These are phyloP conservation scores for Leptarthrus brevirostris DNA, from an alignment of 2,888 invertebrate species.

Conservation along the genomic window DNA sequence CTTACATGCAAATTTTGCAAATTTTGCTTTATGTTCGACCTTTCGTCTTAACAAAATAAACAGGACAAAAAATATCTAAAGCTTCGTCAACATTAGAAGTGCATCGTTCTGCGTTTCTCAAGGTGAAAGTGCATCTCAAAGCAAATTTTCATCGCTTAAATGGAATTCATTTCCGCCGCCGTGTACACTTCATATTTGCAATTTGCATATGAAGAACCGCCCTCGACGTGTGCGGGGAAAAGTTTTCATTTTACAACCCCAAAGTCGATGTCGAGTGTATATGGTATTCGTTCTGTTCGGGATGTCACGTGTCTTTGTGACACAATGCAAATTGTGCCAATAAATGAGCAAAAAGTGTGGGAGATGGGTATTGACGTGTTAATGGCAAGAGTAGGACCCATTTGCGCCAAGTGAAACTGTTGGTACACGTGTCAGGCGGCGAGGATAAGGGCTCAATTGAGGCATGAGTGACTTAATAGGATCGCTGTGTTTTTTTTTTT, in stretches of 20 bases:
- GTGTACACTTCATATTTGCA: no score
- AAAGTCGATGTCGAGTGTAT: background rate
- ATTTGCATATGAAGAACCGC: background rate
- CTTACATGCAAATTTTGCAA: no score
- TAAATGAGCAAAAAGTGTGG: constrained; percentile 4
- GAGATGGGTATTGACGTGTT: constrained; percentile 1
- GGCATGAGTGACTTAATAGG: constrained; percentile 3
- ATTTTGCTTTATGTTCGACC: no score
- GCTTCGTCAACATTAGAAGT: background rate
- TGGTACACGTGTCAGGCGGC: constrained; percentile 1
- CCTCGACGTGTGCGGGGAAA: background rate
- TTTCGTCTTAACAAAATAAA: constrained; percentile 4
- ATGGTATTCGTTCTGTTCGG: background rate
- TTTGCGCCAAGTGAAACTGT: background rate
- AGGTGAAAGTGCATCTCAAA: background rate
- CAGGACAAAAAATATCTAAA: background rate
- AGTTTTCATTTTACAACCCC: background rate
- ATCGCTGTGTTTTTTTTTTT: background rate
- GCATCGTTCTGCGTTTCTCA: background rate
- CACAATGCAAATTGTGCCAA: constrained; percentile 9
- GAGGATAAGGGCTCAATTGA: background rate
- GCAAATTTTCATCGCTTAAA: constrained; percentile 5
- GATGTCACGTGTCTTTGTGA: constrained; percentile 4
- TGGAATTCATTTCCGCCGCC: background rate
- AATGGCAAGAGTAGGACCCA: background rate